Percentiles rank a stretch among this genome's conserved stretches.
Evolutionary conservation across 1,140 invertebrate species (phyloP).

Genomic region (Heterodera carotae): DNA sequence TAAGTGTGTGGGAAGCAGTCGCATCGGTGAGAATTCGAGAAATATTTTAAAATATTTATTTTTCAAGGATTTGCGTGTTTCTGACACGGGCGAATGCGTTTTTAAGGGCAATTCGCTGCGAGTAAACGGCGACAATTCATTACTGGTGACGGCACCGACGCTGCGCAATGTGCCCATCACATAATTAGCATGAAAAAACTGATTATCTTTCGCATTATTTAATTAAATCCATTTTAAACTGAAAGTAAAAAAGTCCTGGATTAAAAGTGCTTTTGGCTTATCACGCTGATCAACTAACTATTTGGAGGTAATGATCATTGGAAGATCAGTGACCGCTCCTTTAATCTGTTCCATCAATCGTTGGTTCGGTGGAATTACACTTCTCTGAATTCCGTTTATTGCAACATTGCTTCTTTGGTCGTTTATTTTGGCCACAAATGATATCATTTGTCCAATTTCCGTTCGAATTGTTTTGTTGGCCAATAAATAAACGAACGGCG

Average conservation of each 20-base stretch:
- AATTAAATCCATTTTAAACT: neutral
- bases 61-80: slow-evolving; percentile 54
- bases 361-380: neutral
- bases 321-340: neutral
- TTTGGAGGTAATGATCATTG: neutral
- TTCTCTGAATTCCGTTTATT: neutral
- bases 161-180: slow-evolving; percentile 56
- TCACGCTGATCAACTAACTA: neutral
- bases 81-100: slow-evolving; percentile 50
- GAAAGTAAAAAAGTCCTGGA: neutral
- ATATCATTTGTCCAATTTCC: neutral
- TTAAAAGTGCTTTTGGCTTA: neutral
- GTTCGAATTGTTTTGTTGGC: slow-evolving; percentile 7
- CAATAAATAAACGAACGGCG: neutral
- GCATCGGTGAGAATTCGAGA: slow-evolving; percentile 69
- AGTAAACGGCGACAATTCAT: slow-evolving; percentile 37
- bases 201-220: neutral
- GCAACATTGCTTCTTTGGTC: no score
- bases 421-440: neutral
- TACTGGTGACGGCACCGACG: slow-evolving; percentile 51
- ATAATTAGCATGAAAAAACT: slow-evolving; percentile 18
- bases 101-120: slow-evolving; percentile 56
- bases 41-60: slow-evolving; percentile 21
- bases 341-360: neutral
- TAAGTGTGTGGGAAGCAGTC: slow-evolving; percentile 89